Percentiles rank a stretch among this genome's conserved stretches.
phyloP scores from a whole-genome alignment of 2,797 vertebrate genomes.

The Sibirionetta formosa region DNA sequence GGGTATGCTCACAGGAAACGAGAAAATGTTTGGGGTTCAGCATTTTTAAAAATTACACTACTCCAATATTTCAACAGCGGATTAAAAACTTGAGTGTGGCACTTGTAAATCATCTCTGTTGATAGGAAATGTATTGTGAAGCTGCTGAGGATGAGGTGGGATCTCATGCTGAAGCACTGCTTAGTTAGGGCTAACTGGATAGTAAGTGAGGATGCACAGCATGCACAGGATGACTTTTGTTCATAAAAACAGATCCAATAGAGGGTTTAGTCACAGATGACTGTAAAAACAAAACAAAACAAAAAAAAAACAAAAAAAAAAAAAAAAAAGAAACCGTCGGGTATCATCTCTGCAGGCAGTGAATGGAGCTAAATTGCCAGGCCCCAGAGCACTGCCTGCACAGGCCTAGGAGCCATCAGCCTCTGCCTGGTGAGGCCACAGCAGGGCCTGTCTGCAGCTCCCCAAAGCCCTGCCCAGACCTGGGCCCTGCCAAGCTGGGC shows the following conservation, averaged over 20 bases:
- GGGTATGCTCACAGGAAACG: not conserved
- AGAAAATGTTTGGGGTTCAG: not conserved
- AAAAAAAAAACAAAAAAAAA: too few species aligned
- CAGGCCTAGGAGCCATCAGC: not conserved
- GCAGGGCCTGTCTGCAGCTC: not conserved
- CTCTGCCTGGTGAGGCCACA: not conserved
- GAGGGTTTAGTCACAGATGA: not conserved
- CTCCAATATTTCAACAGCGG: not conserved
- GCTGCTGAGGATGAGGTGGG: not conserved
- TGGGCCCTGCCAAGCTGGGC: too few species aligned
- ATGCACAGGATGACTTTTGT: not conserved
- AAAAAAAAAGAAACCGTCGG: not conserved
- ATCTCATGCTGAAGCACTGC: not conserved
- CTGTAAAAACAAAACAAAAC: not conserved
- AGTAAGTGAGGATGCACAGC: not conserved
- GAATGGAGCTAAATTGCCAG: not conserved
- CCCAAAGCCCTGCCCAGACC: not conserved
- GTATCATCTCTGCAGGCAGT: not conserved
- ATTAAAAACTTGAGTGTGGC: not conserved
- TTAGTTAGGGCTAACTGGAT: not conserved
- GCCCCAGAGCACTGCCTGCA: accelerated
- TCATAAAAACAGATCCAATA: not conserved
- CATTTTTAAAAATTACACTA: not conserved
- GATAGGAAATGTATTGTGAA: not conserved
- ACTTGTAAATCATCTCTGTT: not conserved